phyloP scores from a whole-genome alignment of 1,140 invertebrate species.

The Uloborus diversus region DNA sequence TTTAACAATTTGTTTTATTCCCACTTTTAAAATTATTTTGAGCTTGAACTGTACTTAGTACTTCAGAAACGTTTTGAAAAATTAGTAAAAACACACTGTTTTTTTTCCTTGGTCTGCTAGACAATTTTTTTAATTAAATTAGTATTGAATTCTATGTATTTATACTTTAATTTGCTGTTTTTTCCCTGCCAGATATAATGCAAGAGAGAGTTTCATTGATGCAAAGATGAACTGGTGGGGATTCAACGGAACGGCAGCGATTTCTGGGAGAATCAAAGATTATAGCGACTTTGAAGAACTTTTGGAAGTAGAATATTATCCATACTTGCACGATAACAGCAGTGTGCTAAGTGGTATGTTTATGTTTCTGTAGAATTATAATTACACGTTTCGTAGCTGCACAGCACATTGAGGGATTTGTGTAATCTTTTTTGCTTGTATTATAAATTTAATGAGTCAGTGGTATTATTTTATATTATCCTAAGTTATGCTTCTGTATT shows the following conservation, averaged over 20 bases:
- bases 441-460: too few relatives aligned
- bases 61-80: neutral
- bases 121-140: neutral
- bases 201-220: constrained; percentile 85
- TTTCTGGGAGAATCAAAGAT: constrained; percentile 89
- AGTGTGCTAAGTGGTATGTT: constrained; percentile 70
- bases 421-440: too few relatives aligned
- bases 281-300: constrained; percentile 82
- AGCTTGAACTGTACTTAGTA: neutral
- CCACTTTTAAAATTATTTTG: neutral
- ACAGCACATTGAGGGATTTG: too few relatives aligned
- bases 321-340: constrained; percentile 86
- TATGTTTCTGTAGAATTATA: too few relatives aligned
- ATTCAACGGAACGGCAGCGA: constrained; percentile 86
- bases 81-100: too few relatives aligned
- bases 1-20: neutral
- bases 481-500: too few relatives aligned
- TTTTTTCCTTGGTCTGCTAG: too few relatives aligned
- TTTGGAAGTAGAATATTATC: constrained; percentile 85
- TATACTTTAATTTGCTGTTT: neutral
- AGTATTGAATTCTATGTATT: neutral
- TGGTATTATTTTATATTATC: too few relatives aligned
- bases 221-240: constrained; percentile 98
- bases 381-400: too few relatives aligned
- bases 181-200: constrained; percentile 57